phyloP scores from a whole-genome alignment of 2,888 invertebrate genomes.

The Nematopogon swammerdamellus region DNA sequence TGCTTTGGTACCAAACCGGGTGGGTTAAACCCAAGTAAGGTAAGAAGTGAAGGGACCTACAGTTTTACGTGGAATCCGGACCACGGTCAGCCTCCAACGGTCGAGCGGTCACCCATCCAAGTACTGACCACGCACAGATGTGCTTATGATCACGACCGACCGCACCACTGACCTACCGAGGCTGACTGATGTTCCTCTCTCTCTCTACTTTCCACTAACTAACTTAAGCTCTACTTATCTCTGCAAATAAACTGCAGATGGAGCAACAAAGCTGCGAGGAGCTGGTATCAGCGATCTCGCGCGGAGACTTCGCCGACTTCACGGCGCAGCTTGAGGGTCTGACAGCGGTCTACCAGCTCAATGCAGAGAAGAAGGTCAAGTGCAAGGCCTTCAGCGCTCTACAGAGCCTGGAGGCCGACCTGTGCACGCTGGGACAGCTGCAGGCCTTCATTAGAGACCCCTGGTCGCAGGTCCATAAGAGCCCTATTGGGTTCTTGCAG shows the following conservation, averaged over 20 bases:
- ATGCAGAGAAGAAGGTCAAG: conserved; percentile 93
- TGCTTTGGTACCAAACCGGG: too few species aligned
- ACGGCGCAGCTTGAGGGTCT: conserved; percentile 89
- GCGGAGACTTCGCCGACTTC: conserved; percentile 89
- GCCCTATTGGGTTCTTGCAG: conserved; percentile 83
- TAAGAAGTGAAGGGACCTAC: too few species aligned
- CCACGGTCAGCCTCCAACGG: too few species aligned
- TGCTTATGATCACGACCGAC: too few species aligned
- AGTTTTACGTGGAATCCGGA: too few species aligned
- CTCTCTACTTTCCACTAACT: too few species aligned
- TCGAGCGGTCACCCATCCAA: too few species aligned
- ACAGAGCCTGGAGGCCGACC: conserved; percentile 87
- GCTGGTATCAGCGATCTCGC: conserved; percentile 76
- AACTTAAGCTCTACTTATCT: too few species aligned
- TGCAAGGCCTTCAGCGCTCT: conserved; percentile 91
- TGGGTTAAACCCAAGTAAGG: too few species aligned
- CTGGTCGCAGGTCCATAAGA: conserved; percentile 74
- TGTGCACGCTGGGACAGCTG: conserved; percentile 75
- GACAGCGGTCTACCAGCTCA: conserved; percentile 88
- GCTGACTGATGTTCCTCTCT: too few species aligned
- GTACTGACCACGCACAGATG: too few species aligned
- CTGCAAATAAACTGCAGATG: conserved; percentile 23
- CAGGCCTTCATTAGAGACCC: conserved; percentile 70
- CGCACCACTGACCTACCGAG: too few species aligned
- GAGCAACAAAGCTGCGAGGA: conserved; percentile 86